Percentiles rank a stretch among this genome's conserved stretches.
Evolutionary conservation across 2,797 vertebrate species (phyloP).

Genomic region (Pseudochirops corinnae): DNA sequence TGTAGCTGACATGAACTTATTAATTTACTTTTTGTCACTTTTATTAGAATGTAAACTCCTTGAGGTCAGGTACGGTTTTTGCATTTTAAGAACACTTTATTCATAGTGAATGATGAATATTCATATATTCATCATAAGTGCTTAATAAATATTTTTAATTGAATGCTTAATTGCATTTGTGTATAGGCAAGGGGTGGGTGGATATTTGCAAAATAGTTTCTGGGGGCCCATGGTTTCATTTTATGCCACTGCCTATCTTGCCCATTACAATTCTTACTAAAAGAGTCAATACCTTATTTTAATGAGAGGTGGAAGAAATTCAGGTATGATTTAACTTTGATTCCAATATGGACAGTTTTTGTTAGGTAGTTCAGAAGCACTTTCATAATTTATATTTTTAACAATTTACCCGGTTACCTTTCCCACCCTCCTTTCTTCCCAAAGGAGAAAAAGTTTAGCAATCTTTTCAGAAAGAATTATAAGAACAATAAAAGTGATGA

Average conservation of each 20-base stretch:
- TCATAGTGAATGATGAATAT: no score
- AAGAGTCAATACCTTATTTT: no score
- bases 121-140: no score
- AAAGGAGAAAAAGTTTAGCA: background rate
- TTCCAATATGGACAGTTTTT: background rate
- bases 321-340: background rate
- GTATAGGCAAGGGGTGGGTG: no score
- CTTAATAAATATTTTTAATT: no score
- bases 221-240: no score
- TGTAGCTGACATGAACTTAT: background rate
- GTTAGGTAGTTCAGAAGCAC: background rate
- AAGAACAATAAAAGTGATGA: no score
- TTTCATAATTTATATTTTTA: background rate
- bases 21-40: background rate
- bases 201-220: no score
- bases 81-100: no score
- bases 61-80: no score
- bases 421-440: background rate
- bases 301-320: background rate
- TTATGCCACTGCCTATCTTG: no score
- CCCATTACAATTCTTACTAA: background rate
- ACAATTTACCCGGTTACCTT: background rate
- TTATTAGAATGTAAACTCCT: background rate
- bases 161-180: no score
- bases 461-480: background rate